Evolutionary conservation across 2,113 vertebrate genomes (phyloP).

Genomic region (human (Homo sapiens)): GRCh38 chr6:143187001-143187500

Average conservation of each 20-base stretch:
- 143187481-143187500: conserved; percentile 86
- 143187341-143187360: conserved; percentile 90
- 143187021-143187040: neutral
- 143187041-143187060: neutral
- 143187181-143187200: neutral
- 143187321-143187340: conserved; percentile 89
- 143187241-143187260: conserved; percentile 37
- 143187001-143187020: neutral
- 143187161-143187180: neutral
- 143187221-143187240: conserved; percentile 10
- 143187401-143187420: conserved; percentile 83
- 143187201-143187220: neutral
- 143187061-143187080: neutral
- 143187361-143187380: conserved; percentile 93
- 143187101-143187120: conserved; percentile 23
- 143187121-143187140: neutral
- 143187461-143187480: conserved; percentile 81
- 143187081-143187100: neutral
- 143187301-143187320: conserved; percentile 86
- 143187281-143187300: conserved; percentile 78
- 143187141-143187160: conserved; percentile 7
- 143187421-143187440: conserved; percentile 79
- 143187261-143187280: conserved; percentile 67
- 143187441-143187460: conserved; percentile 84
- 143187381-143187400: conserved; percentile 87